Conservation (phyloP, 1,140 invertebrate genomes). For the Portunus trituberculatus region DNA sequence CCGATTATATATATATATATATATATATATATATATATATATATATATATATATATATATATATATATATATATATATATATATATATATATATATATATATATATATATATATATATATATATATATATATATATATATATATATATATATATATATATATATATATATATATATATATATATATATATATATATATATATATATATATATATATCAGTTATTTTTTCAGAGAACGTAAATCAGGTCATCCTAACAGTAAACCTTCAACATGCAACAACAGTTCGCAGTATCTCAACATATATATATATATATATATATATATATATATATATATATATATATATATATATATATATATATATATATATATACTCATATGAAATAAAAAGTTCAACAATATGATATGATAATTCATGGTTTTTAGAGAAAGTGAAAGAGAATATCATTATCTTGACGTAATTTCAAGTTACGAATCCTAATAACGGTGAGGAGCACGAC, state of each 20-base stretch:
- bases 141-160: constrained; percentile 45
- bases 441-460: background rate
- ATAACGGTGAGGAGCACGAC: background rate
- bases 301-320: constrained; percentile 55
- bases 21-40: constrained; percentile 45
- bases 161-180: constrained; percentile 48
- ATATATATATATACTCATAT: constrained; percentile 13
- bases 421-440: constrained; percentile 3
- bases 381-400: background rate
- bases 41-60: constrained; percentile 48
- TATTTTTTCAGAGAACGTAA: no score
- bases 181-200: constrained; percentile 54
- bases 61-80: constrained; percentile 54
- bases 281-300: background rate
- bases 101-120: constrained; percentile 45
- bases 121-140: constrained; percentile 27
- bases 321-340: constrained; percentile 53
- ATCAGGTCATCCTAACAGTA: no score
- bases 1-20: background rate
- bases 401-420: constrained; percentile 18
- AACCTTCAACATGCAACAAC: no score
- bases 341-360: constrained; percentile 55
- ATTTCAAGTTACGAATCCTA: background rate
- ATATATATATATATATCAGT: constrained; percentile 43
- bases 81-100: constrained; percentile 51